Evolutionary conservation across 2,888 invertebrate species (phyloP).

Genomic region (Operophtera brumata): DNA sequence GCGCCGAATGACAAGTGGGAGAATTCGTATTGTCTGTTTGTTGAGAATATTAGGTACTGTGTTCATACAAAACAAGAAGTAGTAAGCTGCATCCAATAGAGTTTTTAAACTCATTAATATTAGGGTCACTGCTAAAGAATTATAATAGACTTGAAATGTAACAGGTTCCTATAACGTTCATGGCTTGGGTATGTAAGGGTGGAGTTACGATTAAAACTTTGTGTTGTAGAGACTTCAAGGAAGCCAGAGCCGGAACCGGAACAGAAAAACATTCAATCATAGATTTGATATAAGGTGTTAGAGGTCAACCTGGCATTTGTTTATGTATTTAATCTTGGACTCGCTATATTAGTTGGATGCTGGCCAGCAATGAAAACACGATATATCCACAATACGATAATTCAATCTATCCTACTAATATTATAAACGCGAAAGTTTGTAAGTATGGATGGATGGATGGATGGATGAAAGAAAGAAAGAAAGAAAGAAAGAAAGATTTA

Average conservation of each 20-base stretch:
- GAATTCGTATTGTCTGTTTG: conserved; percentile 45
- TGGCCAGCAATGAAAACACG: too few species aligned
- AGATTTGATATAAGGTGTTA: conserved; percentile 9
- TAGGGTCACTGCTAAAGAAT: too few species aligned
- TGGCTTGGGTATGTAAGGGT: too few species aligned
- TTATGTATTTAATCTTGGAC: background rate
- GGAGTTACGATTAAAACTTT: background rate
- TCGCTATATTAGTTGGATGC: background rate
- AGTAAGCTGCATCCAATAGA: background rate
- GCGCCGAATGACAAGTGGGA: conserved; percentile 42
- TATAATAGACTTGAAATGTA: too few species aligned
- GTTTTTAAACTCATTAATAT: background rate
- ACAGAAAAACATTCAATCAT: background rate
- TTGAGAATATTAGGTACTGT: conserved; percentile 18
- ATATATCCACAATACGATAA: too few species aligned
- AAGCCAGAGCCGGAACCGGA: background rate
- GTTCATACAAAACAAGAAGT: background rate
- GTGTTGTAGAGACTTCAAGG: background rate
- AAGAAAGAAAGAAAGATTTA: too few species aligned
- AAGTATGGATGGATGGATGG: too few species aligned
- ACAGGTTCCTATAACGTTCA: too few species aligned
- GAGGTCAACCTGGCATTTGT: conserved; percentile 11
- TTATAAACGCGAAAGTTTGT: too few species aligned
- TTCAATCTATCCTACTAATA: too few species aligned
- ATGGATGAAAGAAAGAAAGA: too few species aligned